These are phyloP conservation scores for Palloptera scutellata DNA, from an alignment of 2,888 invertebrate genomes.

Conservation along the genomic window DNA sequence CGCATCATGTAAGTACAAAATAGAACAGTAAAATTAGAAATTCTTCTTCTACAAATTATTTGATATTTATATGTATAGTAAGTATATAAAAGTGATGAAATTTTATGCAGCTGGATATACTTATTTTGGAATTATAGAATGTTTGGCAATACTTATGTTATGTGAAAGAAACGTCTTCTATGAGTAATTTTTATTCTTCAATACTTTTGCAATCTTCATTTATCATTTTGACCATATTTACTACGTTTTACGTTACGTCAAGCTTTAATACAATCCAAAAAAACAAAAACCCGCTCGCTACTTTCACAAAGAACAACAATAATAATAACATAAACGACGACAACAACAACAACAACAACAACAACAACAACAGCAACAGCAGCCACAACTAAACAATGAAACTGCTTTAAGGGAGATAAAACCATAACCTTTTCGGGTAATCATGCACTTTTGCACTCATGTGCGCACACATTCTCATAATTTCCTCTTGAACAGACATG, in stretches of 20 bases:
- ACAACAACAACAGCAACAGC: too few species aligned
- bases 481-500: not conserved
- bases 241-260: too few species aligned
- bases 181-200: not conserved
- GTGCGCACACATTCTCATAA: not conserved
- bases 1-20: slow-evolving; percentile 62
- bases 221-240: not conserved
- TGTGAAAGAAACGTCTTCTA: not conserved
- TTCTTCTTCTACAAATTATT: not conserved
- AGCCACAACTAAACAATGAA: too few species aligned
- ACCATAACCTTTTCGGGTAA: not conserved
- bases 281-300: too few species aligned
- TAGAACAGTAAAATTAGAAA: too few species aligned
- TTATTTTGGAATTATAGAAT: too few species aligned
- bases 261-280: too few species aligned
- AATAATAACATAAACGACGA: too few species aligned
- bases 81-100: not conserved
- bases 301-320: too few species aligned
- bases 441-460: slow-evolving; percentile 8
- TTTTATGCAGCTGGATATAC: too few species aligned
- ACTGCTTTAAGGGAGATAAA: too few species aligned
- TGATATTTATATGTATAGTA: slow-evolving; percentile 3
- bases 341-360: too few species aligned
- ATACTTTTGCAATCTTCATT: not conserved
- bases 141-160: not conserved